A percentile compares a stretch with the other conserved stretches of the same genome.
Evolutionary conservation across 2,888 invertebrate genomes (phyloP).

Genomic region (Melolontha melolontha): DNA sequence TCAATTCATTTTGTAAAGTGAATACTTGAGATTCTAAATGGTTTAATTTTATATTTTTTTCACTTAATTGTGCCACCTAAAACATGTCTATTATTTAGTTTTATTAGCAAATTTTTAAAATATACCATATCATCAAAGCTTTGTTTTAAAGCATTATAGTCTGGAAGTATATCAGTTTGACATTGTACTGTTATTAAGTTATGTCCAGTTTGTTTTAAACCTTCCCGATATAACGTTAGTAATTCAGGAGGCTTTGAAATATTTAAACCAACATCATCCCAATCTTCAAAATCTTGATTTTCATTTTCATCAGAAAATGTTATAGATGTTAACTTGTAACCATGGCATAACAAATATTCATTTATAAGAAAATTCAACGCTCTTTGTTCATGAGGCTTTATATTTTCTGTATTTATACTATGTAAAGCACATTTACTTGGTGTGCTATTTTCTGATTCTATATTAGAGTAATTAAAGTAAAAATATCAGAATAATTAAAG

Average conservation of each 20-base stretch:
- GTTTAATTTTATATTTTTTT: conserved; percentile 61
- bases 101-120: not conserved
- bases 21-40: conserved; percentile 61
- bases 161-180: conserved; percentile 65
- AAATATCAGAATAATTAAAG: not conserved
- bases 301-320: conserved; percentile 94
- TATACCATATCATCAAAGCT: conserved; percentile 20
- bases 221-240: conserved; percentile 75
- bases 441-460: conserved; percentile 68
- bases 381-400: conserved; percentile 85
- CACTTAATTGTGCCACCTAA: conserved; percentile 45
- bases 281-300: conserved; percentile 91
- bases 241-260: conserved; percentile 84
- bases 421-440: conserved; percentile 64
- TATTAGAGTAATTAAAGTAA: conserved; percentile 45
- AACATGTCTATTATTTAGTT: conserved; percentile 24
- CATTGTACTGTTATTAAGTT: conserved; percentile 60
- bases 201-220: conserved; percentile 66
- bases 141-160: conserved; percentile 30
- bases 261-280: conserved; percentile 92
- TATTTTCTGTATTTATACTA: conserved; percentile 62
- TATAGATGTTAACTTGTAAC: conserved; percentile 88
- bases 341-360: conserved; percentile 82
- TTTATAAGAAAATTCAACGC: conserved; percentile 89
- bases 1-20: conserved; percentile 63